These are phyloP conservation scores for Galerucella pusilla DNA, from an alignment of 2,888 invertebrate genomes.

Conservation along the genomic window DNA sequence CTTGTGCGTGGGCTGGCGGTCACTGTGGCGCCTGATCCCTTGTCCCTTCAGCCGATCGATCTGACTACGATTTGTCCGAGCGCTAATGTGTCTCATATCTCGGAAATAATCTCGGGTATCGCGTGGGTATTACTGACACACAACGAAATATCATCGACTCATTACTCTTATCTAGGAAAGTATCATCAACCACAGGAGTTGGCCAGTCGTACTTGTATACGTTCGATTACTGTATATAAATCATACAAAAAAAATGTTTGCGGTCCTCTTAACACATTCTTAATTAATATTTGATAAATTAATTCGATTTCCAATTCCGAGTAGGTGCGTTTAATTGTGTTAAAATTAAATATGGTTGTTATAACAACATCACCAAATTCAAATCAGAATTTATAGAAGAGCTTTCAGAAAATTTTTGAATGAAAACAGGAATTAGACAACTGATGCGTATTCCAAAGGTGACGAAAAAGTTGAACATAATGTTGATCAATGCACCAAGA, in stretches of 20 bases:
- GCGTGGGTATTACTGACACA: slow-evolving; percentile 49
- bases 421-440: too few relatives aligned
- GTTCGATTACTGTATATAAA: neutral
- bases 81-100: slow-evolving; percentile 55
- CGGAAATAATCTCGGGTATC: slow-evolving; percentile 48
- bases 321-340: too few relatives aligned
- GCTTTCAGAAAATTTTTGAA: too few relatives aligned
- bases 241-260: neutral
- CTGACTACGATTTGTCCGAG: slow-evolving; percentile 55
- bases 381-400: too few relatives aligned
- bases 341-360: too few relatives aligned
- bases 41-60: slow-evolving; percentile 53
- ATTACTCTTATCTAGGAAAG: neutral
- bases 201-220: neutral
- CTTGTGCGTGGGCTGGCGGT: slow-evolving; percentile 42
- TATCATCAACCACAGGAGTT: slow-evolving; percentile 11
- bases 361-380: too few relatives aligned
- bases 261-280: too few relatives aligned
- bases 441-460: too few relatives aligned
- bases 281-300: too few relatives aligned
- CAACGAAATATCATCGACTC: slow-evolving; percentile 37
- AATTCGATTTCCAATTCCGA: too few relatives aligned
- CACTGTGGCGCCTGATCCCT: slow-evolving; percentile 53
- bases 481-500: too few relatives aligned
- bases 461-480: too few relatives aligned